phyloP scores from a whole-genome alignment of 92 coral and sea anemone species.

The Anthopleura xanthogrammica region DNA sequence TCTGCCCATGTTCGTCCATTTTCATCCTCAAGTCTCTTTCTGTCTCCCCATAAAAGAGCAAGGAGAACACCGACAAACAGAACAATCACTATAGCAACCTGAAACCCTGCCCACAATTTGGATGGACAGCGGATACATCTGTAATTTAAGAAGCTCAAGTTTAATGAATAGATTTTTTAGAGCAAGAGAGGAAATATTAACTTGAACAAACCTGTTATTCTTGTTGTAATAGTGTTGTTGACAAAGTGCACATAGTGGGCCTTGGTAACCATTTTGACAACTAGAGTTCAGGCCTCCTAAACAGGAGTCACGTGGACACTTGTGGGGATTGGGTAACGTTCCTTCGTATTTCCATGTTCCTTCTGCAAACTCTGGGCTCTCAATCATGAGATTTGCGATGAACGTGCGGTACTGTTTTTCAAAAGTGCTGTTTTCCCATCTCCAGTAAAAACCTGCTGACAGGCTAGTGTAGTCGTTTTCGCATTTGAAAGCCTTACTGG shows the following conservation, averaged over 20 bases:
- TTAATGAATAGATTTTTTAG: too few species aligned
- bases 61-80: slow-evolving; percentile 41
- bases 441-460: slow-evolving; percentile 9
- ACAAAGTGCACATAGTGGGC: slow-evolving; percentile 45
- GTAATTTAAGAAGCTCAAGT: neutral
- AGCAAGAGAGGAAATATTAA: neutral
- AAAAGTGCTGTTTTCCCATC: neutral
- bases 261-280: slow-evolving; percentile 39
- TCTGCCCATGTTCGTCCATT: slow-evolving; percentile 54
- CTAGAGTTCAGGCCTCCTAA: slow-evolving; percentile 44
- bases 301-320: slow-evolving; percentile 47
- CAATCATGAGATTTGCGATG: slow-evolving; percentile 13
- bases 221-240: slow-evolving; percentile 15
- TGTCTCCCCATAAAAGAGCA: slow-evolving; percentile 54
- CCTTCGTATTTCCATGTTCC: slow-evolving; percentile 16
- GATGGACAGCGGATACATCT: slow-evolving; percentile 44
- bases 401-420: slow-evolving; percentile 19
- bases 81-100: slow-evolving; percentile 35
- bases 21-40: slow-evolving; percentile 10
- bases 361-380: slow-evolving; percentile 2
- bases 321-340: slow-evolving; percentile 25
- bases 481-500: slow-evolving; percentile 27
- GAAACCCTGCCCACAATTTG: slow-evolving; percentile 14
- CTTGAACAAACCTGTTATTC: slow-evolving; percentile 21
- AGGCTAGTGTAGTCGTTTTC: slow-evolving; percentile 39